Evolutionary conservation across 1,140 invertebrate species (phyloP), one percentile per base, ranked within the genome.

Genomic region (Drosophila insularis): DNA sequence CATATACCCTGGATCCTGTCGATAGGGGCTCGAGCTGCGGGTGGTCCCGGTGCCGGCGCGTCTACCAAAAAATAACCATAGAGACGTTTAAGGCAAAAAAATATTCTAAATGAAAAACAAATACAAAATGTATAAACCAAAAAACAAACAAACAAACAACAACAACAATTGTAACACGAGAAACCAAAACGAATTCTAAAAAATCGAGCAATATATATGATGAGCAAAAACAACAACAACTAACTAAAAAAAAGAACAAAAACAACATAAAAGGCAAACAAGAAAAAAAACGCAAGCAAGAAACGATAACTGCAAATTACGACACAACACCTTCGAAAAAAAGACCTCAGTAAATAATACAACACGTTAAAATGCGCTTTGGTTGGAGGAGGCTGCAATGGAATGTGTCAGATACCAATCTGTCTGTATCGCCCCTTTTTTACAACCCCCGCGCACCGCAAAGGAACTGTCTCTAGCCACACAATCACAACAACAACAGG

Each of bases 281-380:
- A 11, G 2, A 35, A 32, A 10, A 6, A 35, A 86, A 50, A 50
- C 43, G 43, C 43, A 50, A 80, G 80, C 80, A 87, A 87, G 79
- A 69, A 86, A 71, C 68, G 73, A 89, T 71, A 90, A 90, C 80
- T 80, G 89, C 82, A 90, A 82, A 90, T 90, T 89, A 85, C 80
- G 81, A 89, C 85, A 89, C 78, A 90, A 90, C 89, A 90, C 79
- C 87, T 90, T 82, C 87, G 80, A 87, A 86, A 87, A 86, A 80
- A 86, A 78, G 82, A 87, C 82, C 82, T 86, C 82, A 86, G 84
- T 89, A 50, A 50, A 50, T 50, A 77, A 76, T 69, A 89, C 74
- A 77, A 79, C 73, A 74, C 69, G 80, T 80, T 37, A 37, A 86
- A 71, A 80, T 81, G 73, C 68, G 43, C 43, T 50, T 50, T 50